Percentiles rank a stretch among this genome's conserved stretches.
phyloP scores from a whole-genome alignment of 2,888 invertebrate species.

The Cataglyphis albicans region DNA sequence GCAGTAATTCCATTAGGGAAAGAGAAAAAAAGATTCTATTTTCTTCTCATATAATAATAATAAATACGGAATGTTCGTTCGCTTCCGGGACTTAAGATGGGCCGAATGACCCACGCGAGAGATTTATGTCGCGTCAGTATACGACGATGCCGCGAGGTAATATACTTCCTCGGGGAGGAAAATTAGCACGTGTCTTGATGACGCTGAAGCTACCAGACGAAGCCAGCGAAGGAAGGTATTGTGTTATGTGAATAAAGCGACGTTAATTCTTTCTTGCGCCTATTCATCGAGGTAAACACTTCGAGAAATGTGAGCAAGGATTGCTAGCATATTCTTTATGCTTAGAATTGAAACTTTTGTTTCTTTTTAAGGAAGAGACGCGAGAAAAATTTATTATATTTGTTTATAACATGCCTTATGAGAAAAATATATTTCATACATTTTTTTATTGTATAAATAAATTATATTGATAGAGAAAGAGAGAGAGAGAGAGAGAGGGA shows the following conservation, averaged over 20 bases:
- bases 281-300: conserved; percentile 22
- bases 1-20: conserved; percentile 49
- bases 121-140: conserved; percentile 53
- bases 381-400: not conserved
- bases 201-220: conserved; percentile 37
- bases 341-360: not conserved
- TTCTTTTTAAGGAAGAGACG: not conserved
- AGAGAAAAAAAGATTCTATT: conserved; percentile 20
- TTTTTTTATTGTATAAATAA: not conserved
- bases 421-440: not conserved
- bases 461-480: not conserved
- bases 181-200: conserved; percentile 28
- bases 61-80: conserved; percentile 25
- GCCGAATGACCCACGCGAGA: conserved; percentile 47
- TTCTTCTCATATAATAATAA: conserved; percentile 38
- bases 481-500: not conserved
- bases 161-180: conserved; percentile 21
- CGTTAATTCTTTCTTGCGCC: conserved; percentile 6
- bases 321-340: not conserved
- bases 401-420: not conserved
- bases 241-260: conserved; percentile 29
- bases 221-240: conserved; percentile 7
- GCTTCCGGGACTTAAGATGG: conserved; percentile 48
- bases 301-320: conserved; percentile 9
- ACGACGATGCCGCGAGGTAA: conserved; percentile 32